phyloP scores from a whole-genome alignment of 2,888 invertebrate genomes.

The Meta bourneti region DNA sequence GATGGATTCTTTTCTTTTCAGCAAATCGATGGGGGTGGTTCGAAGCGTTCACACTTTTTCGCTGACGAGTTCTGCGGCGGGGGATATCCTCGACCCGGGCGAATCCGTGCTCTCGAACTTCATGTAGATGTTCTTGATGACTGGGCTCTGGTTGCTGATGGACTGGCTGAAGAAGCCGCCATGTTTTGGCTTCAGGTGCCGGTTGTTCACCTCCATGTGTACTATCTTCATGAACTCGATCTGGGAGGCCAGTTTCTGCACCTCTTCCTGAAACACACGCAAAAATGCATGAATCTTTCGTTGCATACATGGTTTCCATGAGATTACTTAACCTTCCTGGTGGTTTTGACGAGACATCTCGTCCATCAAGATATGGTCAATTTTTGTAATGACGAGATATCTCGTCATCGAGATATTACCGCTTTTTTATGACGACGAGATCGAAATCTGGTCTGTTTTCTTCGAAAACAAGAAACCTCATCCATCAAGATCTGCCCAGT shows the following conservation, averaged over 20 bases:
- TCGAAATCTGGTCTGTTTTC: too few relatives aligned
- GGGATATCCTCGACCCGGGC: conserved; percentile 78
- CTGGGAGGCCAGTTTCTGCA: conserved; percentile 93
- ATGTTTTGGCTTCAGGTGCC: conserved; percentile 87
- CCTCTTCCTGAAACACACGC: conserved; percentile 87
- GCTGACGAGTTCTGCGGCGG: conserved; percentile 79
- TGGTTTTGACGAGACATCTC: too few relatives aligned
- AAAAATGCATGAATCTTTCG: not conserved
- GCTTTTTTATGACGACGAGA: too few relatives aligned
- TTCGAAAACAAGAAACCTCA: too few relatives aligned
- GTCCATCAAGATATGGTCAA: too few relatives aligned
- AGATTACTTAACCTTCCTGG: too few relatives aligned
- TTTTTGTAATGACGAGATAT: too few relatives aligned
- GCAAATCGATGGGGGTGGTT: not conserved
- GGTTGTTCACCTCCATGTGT: conserved; percentile 95
- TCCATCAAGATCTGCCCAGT: too few relatives aligned
- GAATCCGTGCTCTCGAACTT: conserved; percentile 78
- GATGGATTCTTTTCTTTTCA: not conserved
- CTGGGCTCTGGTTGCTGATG: conserved; percentile 77
- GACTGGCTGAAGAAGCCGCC: conserved; percentile 74
- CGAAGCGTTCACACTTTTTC: conserved; percentile 78
- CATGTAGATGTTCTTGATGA: conserved; percentile 79
- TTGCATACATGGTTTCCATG: too few relatives aligned
- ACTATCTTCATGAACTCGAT: conserved; percentile 97
- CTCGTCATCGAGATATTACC: too few relatives aligned